phyloP scores from a whole-genome alignment of 2,888 invertebrate species.

The Melieria picta region DNA sequence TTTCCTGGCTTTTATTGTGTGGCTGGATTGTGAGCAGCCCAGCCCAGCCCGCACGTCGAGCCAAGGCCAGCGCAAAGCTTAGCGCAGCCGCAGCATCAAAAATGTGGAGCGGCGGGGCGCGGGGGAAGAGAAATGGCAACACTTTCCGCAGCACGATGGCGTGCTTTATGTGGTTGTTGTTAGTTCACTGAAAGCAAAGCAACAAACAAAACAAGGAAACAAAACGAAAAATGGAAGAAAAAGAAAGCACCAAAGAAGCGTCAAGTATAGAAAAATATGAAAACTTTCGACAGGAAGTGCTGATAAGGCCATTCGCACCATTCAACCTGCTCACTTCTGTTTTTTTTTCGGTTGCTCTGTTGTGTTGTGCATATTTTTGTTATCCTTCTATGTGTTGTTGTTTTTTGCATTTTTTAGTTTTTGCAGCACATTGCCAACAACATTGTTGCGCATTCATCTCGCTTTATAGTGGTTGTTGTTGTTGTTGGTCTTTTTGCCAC shows the following conservation, averaged over 20 bases:
- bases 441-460: background rate
- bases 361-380: constrained; percentile 43
- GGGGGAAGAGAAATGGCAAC: constrained; percentile 47
- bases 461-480: background rate
- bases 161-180: constrained; percentile 14
- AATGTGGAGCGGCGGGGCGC: too few species aligned
- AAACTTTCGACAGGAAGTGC: constrained; percentile 66
- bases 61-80: too few species aligned
- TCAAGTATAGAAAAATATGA: constrained; percentile 56
- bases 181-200: background rate
- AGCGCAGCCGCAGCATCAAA: too few species aligned
- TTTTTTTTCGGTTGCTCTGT: constrained; percentile 27
- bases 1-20: constrained; percentile 60
- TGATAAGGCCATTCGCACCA: constrained; percentile 63
- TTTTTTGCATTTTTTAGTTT: constrained; percentile 39
- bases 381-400: constrained; percentile 31
- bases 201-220: background rate
- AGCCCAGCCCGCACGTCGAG: background rate
- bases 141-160: constrained; percentile 44
- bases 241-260: background rate
- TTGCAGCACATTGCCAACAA: constrained; percentile 43
- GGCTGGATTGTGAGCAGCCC: constrained; percentile 7
- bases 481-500: background rate
- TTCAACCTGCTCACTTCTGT: constrained; percentile 40
- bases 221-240: background rate